Evolutionary conservation across 2,797 vertebrate species (phyloP).

Genomic region (Coccyzus lansbergi): DNA sequence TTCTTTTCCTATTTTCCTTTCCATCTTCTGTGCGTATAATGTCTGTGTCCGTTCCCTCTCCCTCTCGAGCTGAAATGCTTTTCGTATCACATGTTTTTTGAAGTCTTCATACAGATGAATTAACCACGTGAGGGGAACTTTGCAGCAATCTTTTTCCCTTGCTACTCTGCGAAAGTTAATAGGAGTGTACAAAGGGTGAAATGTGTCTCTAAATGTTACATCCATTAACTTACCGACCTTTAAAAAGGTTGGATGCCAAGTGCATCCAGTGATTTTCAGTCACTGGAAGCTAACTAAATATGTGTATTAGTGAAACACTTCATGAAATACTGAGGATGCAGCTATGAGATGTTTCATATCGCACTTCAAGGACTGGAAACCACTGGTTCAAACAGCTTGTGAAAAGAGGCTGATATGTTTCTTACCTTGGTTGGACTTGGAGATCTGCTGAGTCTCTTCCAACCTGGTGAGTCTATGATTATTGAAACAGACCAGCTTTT

Average conservation of each 20-base stretch:
- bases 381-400: not conserved
- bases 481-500: no score
- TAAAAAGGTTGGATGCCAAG: constrained; percentile 11
- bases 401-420: not conserved
- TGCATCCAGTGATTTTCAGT: not conserved
- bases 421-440: no score
- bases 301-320: not conserved
- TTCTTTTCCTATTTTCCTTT: constrained; percentile 37
- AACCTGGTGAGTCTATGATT: no score
- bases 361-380: not conserved
- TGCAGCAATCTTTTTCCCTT: not conserved
- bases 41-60: not conserved
- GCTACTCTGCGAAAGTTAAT: not conserved
- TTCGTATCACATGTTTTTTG: not conserved
- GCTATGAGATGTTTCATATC: not conserved
- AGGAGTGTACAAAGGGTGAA: constrained; percentile 5
- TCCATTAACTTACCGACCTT: constrained; percentile 15
- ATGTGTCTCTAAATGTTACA: not conserved
- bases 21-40: constrained; percentile 16
- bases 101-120: not conserved
- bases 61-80: not conserved
- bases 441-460: no score
- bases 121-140: not conserved
- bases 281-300: not conserved
- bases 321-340: not conserved